Conservation (phyloP, 2,797 vertebrate genomes). For the Pseudochaenichthys georgianus region DNA sequence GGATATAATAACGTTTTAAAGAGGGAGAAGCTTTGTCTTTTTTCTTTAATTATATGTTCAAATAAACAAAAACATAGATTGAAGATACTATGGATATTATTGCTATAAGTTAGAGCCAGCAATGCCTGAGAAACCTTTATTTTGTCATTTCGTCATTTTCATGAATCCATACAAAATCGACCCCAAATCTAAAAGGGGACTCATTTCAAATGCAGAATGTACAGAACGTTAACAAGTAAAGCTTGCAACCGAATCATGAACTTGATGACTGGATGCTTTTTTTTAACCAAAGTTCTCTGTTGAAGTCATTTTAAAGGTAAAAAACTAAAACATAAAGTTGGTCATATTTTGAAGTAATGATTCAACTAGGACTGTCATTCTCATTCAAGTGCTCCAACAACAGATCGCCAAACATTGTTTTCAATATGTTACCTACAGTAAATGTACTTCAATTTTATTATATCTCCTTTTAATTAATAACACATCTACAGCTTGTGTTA, state of each 20-base stretch:
- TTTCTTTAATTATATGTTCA: neutral
- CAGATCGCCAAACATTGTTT: no score
- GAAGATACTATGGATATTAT: neutral
- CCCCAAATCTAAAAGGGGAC: neutral
- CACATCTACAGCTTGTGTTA: conserved; percentile 2
- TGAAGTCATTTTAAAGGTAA: neutral
- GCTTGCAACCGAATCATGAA: neutral
- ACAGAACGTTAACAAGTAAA: neutral
- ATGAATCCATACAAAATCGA: neutral
- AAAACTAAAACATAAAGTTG: no score
- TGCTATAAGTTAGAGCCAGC: neutral
- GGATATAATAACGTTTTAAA: neutral
- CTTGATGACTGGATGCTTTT: conserved; percentile 1
- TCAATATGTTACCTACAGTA: no score
- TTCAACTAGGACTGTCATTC: neutral
- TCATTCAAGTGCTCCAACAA: no score
- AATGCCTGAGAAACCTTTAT: neutral
- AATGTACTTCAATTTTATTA: neutral
- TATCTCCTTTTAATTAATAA: conserved; percentile 2
- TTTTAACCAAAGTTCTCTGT: neutral
- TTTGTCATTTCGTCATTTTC: neutral
- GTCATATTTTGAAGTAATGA: conserved; percentile 21
- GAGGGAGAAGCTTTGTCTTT: neutral
- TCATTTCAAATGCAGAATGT: conserved; percentile 1
- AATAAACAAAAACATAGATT: neutral